These are phyloP conservation scores for Lacerta viridis DNA, from an alignment of 2,797 vertebrate genomes.

Conservation along the genomic window DNA sequence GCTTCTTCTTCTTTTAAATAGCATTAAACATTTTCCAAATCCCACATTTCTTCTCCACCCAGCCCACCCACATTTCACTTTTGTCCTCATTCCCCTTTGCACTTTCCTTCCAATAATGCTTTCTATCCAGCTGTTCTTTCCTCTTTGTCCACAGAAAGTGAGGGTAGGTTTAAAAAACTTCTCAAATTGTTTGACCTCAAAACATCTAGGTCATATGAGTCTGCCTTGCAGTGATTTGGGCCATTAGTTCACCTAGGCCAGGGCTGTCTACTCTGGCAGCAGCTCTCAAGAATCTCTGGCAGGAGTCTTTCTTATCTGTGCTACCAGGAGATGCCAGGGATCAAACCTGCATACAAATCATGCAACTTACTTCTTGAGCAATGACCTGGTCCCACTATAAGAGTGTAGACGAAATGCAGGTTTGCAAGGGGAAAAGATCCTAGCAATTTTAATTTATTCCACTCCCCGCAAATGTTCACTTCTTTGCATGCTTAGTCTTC, in stretches of 20 bases:
- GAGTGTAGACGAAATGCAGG: neutral
- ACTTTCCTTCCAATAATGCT: slow-evolving; percentile 16
- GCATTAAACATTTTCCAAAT: slow-evolving; percentile 12
- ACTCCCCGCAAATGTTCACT: neutral
- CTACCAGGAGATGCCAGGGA: too few species aligned
- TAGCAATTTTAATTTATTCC: neutral
- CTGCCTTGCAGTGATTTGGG: too few species aligned
- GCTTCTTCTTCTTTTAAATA: neutral
- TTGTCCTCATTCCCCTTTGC: slow-evolving; percentile 10
- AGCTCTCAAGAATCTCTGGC: too few species aligned
- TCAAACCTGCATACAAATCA: too few species aligned
- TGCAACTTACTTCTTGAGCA: too few species aligned
- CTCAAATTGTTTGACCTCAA: too few species aligned
- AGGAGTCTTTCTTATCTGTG: too few species aligned
- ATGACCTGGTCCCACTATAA: too few species aligned
- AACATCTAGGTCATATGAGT: too few species aligned
- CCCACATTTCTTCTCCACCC: slow-evolving; percentile 34
- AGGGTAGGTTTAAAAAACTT: too few species aligned
- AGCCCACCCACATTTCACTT: slow-evolving; percentile 29
- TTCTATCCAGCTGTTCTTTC: neutral
- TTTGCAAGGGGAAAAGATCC: neutral
- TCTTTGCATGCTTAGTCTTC: neutral
- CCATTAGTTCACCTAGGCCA: too few species aligned
- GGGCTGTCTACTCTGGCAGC: too few species aligned
- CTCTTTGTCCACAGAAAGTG: neutral